phyloP scores from a whole-genome alignment of 2,797 vertebrate species.

The Centropyge bicolor region DNA sequence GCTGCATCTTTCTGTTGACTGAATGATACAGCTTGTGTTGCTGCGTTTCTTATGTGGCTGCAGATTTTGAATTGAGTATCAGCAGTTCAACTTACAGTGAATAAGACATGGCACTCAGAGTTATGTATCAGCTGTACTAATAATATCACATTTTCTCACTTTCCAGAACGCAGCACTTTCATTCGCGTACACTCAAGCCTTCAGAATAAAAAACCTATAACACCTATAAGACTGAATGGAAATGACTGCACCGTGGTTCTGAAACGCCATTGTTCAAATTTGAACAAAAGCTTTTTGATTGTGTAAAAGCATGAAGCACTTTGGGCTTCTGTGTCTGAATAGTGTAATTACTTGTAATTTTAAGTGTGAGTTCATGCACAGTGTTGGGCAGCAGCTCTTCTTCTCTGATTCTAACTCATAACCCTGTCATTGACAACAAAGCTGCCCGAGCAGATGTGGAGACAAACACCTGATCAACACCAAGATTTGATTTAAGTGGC shows the following conservation, averaged over 20 bases:
- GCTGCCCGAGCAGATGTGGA: not conserved
- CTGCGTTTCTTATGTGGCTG: not conserved
- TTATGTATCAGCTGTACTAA: not conserved
- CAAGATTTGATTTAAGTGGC: not conserved
- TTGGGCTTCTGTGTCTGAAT: not conserved
- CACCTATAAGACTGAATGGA: not conserved
- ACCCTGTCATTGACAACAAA: not conserved
- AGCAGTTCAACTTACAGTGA: not conserved
- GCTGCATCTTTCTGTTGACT: not conserved
- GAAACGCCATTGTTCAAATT: not conserved
- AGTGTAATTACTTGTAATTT: not conserved
- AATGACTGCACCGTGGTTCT: not conserved
- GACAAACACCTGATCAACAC: not conserved
- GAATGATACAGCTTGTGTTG: not conserved
- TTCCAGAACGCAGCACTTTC: not conserved
- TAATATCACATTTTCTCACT: not conserved
- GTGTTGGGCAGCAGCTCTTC: not conserved
- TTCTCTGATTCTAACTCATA: not conserved
- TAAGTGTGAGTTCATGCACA: not conserved
- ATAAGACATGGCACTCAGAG: not conserved
- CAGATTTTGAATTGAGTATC: not conserved
- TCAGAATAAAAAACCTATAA: not conserved
- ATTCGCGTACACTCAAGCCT: conserved; percentile 1
- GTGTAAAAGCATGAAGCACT: not conserved
- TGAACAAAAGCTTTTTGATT: conserved; percentile 10